phyloP scores from a whole-genome alignment of 2,113 vertebrate species.

The Microcebus jonahi region DNA sequence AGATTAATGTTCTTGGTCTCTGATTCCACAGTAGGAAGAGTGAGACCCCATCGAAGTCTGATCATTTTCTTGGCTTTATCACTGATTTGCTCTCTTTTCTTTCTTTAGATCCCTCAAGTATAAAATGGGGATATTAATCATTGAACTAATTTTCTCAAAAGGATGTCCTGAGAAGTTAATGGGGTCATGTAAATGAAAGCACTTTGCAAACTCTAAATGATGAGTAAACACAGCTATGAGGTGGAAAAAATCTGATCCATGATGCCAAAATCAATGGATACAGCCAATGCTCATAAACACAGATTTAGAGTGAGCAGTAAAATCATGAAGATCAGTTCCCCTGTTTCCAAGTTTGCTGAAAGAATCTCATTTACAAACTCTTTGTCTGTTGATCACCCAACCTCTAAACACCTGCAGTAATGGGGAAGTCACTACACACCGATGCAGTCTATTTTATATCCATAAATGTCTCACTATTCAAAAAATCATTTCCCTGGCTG shows the following conservation, averaged over 20 bases:
- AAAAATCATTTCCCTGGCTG: not conserved
- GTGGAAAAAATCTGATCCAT: not conserved
- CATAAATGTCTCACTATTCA: not conserved
- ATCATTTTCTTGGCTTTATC: not conserved
- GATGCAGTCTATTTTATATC: not conserved
- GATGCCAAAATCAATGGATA: not conserved
- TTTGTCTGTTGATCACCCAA: not conserved
- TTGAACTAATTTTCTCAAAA: not conserved
- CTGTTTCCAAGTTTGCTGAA: not conserved
- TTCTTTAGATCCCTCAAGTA: not conserved
- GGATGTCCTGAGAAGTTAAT: not conserved
- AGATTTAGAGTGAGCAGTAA: not conserved
- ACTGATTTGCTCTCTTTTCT: not conserved
- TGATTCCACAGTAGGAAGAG: not conserved
- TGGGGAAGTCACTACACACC: not conserved
- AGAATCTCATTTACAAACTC: not conserved
- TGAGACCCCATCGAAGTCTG: not conserved
- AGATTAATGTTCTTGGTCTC: not conserved
- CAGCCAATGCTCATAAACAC: not conserved
- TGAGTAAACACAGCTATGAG: not conserved
- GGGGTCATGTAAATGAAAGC: not conserved
- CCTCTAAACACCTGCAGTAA: not conserved
- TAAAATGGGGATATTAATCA: not conserved
- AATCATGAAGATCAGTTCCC: not conserved
- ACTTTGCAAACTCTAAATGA: not conserved